These are phyloP conservation scores for Erpetoichthys calabaricus DNA, from an alignment of 2,797 vertebrate genomes.

Conservation along the genomic window DNA sequence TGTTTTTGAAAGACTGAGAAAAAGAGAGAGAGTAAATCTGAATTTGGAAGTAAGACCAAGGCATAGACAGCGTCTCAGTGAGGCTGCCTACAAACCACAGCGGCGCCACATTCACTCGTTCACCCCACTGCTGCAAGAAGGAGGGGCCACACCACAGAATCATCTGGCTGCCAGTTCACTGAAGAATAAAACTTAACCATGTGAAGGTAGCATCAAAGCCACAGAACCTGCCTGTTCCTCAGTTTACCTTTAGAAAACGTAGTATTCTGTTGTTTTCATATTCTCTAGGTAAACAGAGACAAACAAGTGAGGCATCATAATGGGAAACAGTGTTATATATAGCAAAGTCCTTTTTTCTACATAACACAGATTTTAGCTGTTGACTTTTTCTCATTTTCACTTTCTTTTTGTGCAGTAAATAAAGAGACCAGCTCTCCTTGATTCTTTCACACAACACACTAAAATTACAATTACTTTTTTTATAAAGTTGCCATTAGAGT, in stretches of 20 bases:
- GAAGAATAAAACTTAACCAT: constrained; percentile 21
- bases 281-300: too few relatives aligned
- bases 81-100: constrained; percentile 55
- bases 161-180: constrained; percentile 36
- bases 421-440: too few relatives aligned
- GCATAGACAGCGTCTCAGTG: constrained; percentile 53
- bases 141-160: constrained; percentile 49
- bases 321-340: too few relatives aligned
- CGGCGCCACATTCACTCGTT: constrained; percentile 56
- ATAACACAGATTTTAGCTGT: too few relatives aligned
- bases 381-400: too few relatives aligned
- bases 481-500: constrained; percentile 23
- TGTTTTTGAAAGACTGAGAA: constrained; percentile 25
- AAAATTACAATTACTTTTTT: constrained; percentile 4
- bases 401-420: too few relatives aligned
- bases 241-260: too few relatives aligned
- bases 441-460: too few relatives aligned
- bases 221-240: too few relatives aligned
- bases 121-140: constrained; percentile 40
- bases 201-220: neutral
- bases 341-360: too few relatives aligned
- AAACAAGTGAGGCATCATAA: too few relatives aligned
- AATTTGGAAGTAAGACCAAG: constrained; percentile 60
- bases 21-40: constrained; percentile 28
- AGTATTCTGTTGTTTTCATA: too few relatives aligned